phyloP scores from a whole-genome alignment of 2,797 vertebrate genomes.

The Macroramphosus scolopax region DNA sequence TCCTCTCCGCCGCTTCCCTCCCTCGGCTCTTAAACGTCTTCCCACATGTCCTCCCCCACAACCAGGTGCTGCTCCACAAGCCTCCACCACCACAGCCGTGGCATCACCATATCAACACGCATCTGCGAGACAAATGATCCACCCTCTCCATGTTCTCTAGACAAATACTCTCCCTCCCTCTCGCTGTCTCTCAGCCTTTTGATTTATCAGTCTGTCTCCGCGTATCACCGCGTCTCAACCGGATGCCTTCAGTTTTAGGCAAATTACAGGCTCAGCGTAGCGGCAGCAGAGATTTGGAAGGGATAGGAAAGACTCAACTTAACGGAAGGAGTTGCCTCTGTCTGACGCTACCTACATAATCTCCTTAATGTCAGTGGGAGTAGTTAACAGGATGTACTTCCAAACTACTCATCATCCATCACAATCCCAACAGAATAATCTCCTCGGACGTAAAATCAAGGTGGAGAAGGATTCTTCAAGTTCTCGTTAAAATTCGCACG shows the following conservation, averaged over 20 bases:
- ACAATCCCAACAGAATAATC: constrained; percentile 76
- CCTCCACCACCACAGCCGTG: constrained; percentile 32
- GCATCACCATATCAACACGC: constrained; percentile 65
- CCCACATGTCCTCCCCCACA: constrained; percentile 56
- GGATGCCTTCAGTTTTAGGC: constrained; percentile 75
- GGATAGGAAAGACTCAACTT: constrained; percentile 73
- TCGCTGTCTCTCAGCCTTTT: constrained; percentile 62
- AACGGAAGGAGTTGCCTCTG: constrained; percentile 76
- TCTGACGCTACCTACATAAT: constrained; percentile 78
- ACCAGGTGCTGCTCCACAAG: constrained; percentile 55
- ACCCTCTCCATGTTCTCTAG: constrained; percentile 74
- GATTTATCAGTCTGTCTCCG: constrained; percentile 67
- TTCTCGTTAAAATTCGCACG: constrained; percentile 45
- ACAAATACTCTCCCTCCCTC: constrained; percentile 75
- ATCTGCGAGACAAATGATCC: constrained; percentile 78
- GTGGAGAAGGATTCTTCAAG: constrained; percentile 58
- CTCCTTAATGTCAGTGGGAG: constrained; percentile 82
- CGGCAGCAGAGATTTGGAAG: constrained; percentile 72
- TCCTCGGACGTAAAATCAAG: constrained; percentile 68
- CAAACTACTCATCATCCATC: constrained; percentile 78
- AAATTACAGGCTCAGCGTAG: constrained; percentile 72
- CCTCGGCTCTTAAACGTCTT: constrained; percentile 53
- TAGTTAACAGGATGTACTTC: constrained; percentile 81
- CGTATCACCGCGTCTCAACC: constrained; percentile 53
- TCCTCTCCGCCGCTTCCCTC: constrained; percentile 37